Percentiles rank a stretch among this genome's conserved stretches.
phyloP scores from a whole-genome alignment of 2,888 invertebrate genomes.

The Leptinotarsa haldemani region DNA sequence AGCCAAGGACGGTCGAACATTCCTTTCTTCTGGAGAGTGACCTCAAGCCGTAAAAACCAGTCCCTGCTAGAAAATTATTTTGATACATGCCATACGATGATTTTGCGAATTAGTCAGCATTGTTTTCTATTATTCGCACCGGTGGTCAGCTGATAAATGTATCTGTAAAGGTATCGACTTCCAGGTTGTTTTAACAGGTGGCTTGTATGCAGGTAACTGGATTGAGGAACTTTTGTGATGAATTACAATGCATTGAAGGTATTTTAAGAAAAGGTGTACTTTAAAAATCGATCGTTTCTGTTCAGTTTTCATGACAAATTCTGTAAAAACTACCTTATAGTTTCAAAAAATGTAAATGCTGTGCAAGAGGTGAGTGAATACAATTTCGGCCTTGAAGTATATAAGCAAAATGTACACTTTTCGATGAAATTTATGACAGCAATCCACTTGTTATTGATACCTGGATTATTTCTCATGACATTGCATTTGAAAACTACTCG shows the following conservation, averaged over 20 bases:
- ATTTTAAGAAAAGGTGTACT: not conserved
- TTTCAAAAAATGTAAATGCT: too few relatives aligned
- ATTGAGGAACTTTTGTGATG: not conserved
- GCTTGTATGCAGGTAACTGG: not conserved
- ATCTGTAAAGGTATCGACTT: not conserved
- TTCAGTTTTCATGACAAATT: too few relatives aligned
- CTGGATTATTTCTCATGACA: too few relatives aligned
- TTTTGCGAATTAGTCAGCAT: slow-evolving; percentile 10
- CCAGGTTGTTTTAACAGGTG: not conserved
- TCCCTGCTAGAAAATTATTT: slow-evolving; percentile 4
- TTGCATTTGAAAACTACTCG: too few relatives aligned
- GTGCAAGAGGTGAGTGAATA: too few relatives aligned
- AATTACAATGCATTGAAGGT: not conserved
- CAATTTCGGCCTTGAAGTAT: too few relatives aligned
- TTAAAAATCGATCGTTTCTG: too few relatives aligned
- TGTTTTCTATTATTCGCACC: not conserved
- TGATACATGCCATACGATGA: slow-evolving; percentile 11
- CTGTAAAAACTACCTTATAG: too few relatives aligned
- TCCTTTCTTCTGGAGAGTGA: slow-evolving; percentile 18
- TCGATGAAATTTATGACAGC: too few relatives aligned
- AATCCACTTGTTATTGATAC: too few relatives aligned
- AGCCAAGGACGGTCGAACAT: slow-evolving; percentile 16
- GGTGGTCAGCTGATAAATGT: not conserved
- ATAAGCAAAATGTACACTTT: too few relatives aligned
- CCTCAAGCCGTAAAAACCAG: slow-evolving; percentile 3